Evolutionary conservation across 2,797 vertebrate genomes (phyloP).

Genomic region (Pantherophis alleghaniensis): DNA sequence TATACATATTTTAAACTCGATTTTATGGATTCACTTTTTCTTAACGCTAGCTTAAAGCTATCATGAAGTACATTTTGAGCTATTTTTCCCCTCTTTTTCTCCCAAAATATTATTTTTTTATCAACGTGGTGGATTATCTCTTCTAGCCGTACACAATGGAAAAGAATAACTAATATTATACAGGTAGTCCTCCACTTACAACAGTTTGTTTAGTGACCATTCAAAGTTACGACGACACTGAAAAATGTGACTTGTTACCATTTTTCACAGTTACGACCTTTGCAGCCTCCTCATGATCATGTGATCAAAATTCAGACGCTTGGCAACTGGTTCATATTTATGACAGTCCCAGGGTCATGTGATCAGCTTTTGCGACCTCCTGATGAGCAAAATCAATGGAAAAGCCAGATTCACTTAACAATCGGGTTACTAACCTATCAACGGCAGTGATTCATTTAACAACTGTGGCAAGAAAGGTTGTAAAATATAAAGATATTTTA

Average conservation of each 20-base stretch:
- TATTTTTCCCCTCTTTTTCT: conserved; percentile 21
- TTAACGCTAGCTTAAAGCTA: neutral
- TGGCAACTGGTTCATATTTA: neutral
- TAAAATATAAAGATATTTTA: neutral
- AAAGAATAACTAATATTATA: neutral
- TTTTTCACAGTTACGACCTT: neutral
- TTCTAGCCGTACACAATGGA: neutral
- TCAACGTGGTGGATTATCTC: neutral
- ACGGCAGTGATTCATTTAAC: neutral
- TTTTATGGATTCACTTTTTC: conserved; percentile 49
- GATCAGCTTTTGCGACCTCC: neutral
- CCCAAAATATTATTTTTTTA: neutral
- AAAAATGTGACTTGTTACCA: neutral
- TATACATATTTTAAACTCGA: conserved; percentile 52
- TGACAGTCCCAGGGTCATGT: neutral
- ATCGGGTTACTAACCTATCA: neutral
- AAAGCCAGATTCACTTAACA: neutral
- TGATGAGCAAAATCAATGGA: neutral
- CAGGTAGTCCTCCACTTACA: neutral
- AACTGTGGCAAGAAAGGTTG: neutral
- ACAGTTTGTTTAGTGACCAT: neutral
- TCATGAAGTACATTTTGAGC: neutral
- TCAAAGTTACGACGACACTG: neutral
- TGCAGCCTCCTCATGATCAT: neutral
- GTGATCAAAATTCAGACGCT: neutral